phyloP scores from a whole-genome alignment of 2,797 vertebrate genomes.

The Oreortyx pictus region DNA sequence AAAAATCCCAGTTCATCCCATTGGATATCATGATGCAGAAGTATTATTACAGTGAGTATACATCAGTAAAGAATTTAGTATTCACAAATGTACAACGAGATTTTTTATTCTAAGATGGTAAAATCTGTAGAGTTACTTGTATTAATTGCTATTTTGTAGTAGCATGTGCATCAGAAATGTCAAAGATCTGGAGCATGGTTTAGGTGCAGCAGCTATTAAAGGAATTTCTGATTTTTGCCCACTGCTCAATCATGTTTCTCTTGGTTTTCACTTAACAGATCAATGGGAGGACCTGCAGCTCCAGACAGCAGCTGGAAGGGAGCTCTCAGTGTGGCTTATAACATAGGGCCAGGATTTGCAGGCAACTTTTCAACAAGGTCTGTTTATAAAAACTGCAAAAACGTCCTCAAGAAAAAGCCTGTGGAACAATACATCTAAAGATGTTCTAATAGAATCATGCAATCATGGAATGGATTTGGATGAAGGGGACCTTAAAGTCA shows the following conservation, averaged over 20 bases:
- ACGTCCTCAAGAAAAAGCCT: not conserved
- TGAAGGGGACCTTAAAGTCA: not conserved
- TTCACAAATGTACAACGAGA: not conserved
- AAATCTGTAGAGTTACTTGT: not conserved
- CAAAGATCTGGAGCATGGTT: not conserved
- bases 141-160: not conserved
- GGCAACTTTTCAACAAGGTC: constrained; percentile 76
- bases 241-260: not conserved
- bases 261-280: constrained; percentile 76
- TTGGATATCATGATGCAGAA: constrained; percentile 91
- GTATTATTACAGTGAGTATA: constrained; percentile 84
- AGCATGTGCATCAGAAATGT: not conserved
- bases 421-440: not conserved
- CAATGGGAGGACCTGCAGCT: constrained; percentile 86
- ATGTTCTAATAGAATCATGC: not conserved
- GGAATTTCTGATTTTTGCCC: not conserved
- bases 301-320: constrained; percentile 92
- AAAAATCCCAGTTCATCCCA: constrained; percentile 93
- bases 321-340: constrained; percentile 88
- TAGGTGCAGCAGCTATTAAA: not conserved
- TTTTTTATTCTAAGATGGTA: not conserved
- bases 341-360: constrained; percentile 89
- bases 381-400: not conserved
- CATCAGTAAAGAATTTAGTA: not conserved
- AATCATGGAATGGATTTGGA: not conserved